phyloP scores from a whole-genome alignment of 2,113 vertebrate genomes.

The Eptesicus fuscus region DNA sequence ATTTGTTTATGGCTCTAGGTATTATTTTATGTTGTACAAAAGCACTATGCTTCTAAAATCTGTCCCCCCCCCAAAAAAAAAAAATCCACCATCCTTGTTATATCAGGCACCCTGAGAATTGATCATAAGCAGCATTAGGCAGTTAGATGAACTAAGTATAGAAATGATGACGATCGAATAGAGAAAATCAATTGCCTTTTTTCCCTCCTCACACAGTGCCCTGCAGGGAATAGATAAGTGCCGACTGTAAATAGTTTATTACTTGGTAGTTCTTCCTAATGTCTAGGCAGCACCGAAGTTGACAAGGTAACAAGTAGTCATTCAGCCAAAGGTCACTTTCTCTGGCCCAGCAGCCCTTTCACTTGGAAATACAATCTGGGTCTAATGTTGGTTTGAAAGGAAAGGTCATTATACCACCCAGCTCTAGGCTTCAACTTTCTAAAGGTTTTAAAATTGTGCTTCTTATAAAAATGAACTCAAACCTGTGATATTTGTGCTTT shows the following conservation, averaged over 20 bases:
- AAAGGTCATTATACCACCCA: slow-evolving; percentile 25
- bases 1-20: background rate
- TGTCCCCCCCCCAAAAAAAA: background rate
- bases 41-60: slow-evolving; percentile 42
- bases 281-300: slow-evolving; percentile 14
- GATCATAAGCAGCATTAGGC: slow-evolving; percentile 3
- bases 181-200: slow-evolving; percentile 45
- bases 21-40: slow-evolving; percentile 36
- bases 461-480: slow-evolving; percentile 57
- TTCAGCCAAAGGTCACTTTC: slow-evolving; percentile 31
- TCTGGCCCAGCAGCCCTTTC: slow-evolving; percentile 41
- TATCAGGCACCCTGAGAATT: slow-evolving; percentile 6
- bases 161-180: slow-evolving; percentile 15
- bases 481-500: slow-evolving; percentile 48
- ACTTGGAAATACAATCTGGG: slow-evolving; percentile 48
- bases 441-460: slow-evolving; percentile 47
- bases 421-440: slow-evolving; percentile 27
- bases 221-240: slow-evolving; percentile 41
- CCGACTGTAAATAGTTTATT: slow-evolving; percentile 49
- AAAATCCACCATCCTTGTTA: background rate
- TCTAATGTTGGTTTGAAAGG: slow-evolving; percentile 48
- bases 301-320: slow-evolving; percentile 47
- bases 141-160: slow-evolving; percentile 24
- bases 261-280: slow-evolving; percentile 53
- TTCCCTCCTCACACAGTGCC: slow-evolving; percentile 7